Conservation (phyloP, 2,888 invertebrate species). For the Microctonus hyperodae region DNA sequence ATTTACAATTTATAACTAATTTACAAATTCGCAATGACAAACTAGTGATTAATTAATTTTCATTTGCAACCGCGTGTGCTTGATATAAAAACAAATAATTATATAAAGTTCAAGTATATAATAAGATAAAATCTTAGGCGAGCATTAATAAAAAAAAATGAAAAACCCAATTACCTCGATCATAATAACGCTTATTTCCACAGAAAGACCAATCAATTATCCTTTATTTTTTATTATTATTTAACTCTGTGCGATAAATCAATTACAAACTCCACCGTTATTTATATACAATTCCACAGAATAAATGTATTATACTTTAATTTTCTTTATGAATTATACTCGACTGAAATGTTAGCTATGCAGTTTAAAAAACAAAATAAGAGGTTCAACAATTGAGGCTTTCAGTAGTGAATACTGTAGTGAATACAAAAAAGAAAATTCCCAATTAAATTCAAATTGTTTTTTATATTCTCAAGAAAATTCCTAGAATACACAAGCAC, state of each 20-base stretch:
- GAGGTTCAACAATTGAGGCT: background rate
- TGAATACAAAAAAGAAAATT: background rate
- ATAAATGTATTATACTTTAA: too few relatives aligned
- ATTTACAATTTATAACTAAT: background rate
- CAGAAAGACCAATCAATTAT: background rate
- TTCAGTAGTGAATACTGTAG: background rate
- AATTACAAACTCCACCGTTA: background rate
- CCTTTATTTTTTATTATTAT: background rate
- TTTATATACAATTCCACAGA: conserved; percentile 9
- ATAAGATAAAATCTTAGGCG: background rate
- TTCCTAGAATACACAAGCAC: background rate
- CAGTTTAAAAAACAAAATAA: background rate
- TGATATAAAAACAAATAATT: background rate
- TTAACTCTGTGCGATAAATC: background rate
- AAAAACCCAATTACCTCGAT: conserved; percentile 29
- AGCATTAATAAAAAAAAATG: background rate
- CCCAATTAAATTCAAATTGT: background rate
- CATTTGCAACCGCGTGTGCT: background rate
- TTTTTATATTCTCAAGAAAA: background rate
- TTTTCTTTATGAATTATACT: conserved; percentile 2
- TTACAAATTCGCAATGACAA: background rate
- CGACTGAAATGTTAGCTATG: background rate
- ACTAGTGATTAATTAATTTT: background rate
- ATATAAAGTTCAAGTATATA: background rate
- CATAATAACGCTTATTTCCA: conserved; percentile 19